These are phyloP conservation scores for Streblospio benedicti DNA, from an alignment of 1,140 invertebrate species.

Conservation along the genomic window DNA sequence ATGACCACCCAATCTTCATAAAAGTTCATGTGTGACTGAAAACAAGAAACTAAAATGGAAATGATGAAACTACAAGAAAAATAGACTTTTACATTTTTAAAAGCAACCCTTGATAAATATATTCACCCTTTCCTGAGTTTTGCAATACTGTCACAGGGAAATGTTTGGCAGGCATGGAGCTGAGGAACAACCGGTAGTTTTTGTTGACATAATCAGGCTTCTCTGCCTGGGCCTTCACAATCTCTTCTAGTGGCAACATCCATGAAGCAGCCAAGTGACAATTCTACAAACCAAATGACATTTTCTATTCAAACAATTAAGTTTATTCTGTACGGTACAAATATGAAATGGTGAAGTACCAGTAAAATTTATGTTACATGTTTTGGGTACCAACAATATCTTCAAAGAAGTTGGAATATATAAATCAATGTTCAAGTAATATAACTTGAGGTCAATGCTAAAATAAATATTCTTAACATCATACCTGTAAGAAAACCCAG, in stretches of 20 bases:
- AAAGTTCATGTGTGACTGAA: too few species aligned
- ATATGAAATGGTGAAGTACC: too few species aligned
- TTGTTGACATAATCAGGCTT: slow-evolving; percentile 40
- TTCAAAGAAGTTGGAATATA: too few species aligned
- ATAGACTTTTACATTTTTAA: too few species aligned
- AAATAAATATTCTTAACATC: too few species aligned
- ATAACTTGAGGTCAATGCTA: too few species aligned
- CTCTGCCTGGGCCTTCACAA: slow-evolving; percentile 40
- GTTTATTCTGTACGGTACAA: background rate
- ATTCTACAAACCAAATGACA: slow-evolving; percentile 30
- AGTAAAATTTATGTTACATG: background rate
- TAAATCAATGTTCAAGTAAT: too few species aligned
- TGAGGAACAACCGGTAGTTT: slow-evolving; percentile 45
- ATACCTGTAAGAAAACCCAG: slow-evolving; percentile 49
- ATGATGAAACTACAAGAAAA: too few species aligned
- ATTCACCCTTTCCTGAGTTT: slow-evolving; percentile 50
- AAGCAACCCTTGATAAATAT: too few species aligned
- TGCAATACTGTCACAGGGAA: slow-evolving; percentile 48
- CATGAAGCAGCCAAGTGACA: slow-evolving; percentile 48
- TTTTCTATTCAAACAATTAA: too few species aligned
- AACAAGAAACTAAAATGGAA: too few species aligned
- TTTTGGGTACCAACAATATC: background rate
- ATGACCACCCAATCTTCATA: too few species aligned
- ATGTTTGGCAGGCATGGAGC: slow-evolving; percentile 45
- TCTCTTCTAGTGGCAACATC: slow-evolving; percentile 46